Base-by-base conservation (phyloP, 2,113 vertebrate species). In the Tor tambroides region DNA sequence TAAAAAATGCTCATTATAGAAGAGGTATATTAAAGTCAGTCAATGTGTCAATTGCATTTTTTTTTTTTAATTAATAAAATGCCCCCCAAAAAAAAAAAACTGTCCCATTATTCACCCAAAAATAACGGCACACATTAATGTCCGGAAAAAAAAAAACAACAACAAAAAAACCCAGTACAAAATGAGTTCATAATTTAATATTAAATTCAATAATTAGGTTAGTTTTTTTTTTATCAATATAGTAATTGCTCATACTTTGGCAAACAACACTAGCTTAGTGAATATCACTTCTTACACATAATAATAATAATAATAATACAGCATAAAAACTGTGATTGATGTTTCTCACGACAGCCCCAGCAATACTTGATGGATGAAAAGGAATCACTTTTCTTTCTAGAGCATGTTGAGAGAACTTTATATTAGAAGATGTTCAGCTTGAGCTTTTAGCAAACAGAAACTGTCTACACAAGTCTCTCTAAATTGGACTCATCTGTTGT, bases 381-480 rank as follows among this genome's bases (percentile, higher is more conserved):
- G 5, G 7, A 30, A 32, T 59, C 12, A 2, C 46, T 51, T 12
- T 12, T 65, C 14, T 63, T n/a, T 65, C 46, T 69, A 49, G 6
- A 14, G 28, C 23, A 32, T 4, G 19, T 19, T 28, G 41, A 46
- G 26, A 67, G 17, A 71, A 69, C 63, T 71, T 83, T 51, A 51
- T 83, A 71, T 51, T 71, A 83, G 6, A 83, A 71, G 80, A 32
- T 8, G 41, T 69, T 49, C 14, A 4, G 21, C 30, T 61, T 59
- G 32, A 80, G 51, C 78, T 80, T 80, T 41, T 26, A 83, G 63
- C 63, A 83, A 83, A 83, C 65, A 83, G 41, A 71, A 83, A 71
- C 38, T 69, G 63, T 63, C 26, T 63, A 71, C 80, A 71, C 21
- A 43, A 12, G 56, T 43, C 63, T 86, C 46, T 41, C 23, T 71